phyloP scores from a whole-genome alignment of 2,797 vertebrate species.

The Danio choprae region DNA sequence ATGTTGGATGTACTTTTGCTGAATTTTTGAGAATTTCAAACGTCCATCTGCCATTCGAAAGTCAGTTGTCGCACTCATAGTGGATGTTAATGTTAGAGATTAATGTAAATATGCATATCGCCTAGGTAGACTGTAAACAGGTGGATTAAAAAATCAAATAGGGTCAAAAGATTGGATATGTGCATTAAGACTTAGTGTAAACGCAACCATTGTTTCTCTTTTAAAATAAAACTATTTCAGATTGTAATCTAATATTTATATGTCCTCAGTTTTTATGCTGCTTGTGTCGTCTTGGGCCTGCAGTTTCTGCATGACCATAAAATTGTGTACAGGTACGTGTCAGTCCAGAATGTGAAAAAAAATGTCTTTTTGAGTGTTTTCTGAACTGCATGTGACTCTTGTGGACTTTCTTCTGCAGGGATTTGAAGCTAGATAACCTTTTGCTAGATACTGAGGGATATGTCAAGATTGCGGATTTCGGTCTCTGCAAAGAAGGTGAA shows the following conservation, averaged over 20 bases:
- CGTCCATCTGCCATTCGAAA: too few relatives aligned
- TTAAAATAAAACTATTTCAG: not conserved
- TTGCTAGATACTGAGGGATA: slow-evolving; percentile 97
- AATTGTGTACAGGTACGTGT: slow-evolving; percentile 96
- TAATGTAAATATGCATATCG: too few relatives aligned
- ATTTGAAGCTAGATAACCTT: slow-evolving; percentile 97
- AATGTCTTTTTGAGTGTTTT: not conserved
- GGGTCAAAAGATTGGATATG: too few relatives aligned
- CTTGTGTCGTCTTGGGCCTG: slow-evolving; percentile 95
- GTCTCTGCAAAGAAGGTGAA: slow-evolving; percentile 98
- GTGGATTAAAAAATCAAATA: too few relatives aligned
- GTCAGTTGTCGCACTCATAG: too few relatives aligned
- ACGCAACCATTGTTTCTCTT: not conserved
- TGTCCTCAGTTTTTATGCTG: slow-evolving; percentile 91
- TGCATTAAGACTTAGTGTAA: too few relatives aligned
- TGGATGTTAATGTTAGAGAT: too few relatives aligned
- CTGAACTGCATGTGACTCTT: not conserved
- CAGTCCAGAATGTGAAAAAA: not conserved
- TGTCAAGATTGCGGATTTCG: slow-evolving; percentile 98
- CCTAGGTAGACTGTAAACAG: too few relatives aligned
- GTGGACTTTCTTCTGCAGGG: slow-evolving; percentile 64
- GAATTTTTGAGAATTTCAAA: too few relatives aligned
- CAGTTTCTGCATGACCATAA: slow-evolving; percentile 98
- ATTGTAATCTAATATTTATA: not conserved
- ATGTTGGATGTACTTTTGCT: too few relatives aligned